A percentile compares a stretch with the other conserved stretches of the same genome.
phyloP scores from a whole-genome alignment of 2,797 vertebrate genomes.

The Aldrovandia affinis region DNA sequence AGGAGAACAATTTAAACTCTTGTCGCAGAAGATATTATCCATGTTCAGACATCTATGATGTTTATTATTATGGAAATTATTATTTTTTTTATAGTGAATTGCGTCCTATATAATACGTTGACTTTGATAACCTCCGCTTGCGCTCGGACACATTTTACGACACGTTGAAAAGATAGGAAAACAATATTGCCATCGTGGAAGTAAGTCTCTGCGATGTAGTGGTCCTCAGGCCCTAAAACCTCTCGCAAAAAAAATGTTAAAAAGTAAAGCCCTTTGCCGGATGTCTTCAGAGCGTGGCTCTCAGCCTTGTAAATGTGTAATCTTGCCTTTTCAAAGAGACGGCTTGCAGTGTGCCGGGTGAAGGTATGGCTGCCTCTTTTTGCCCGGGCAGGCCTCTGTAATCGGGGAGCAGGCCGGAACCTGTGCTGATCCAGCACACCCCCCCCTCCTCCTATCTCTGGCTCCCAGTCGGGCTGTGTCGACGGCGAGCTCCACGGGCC shows the following conservation, averaged over 20 bases:
- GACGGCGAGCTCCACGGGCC: slow-evolving; percentile 1
- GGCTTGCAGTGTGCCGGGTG: background rate
- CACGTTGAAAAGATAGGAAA: background rate
- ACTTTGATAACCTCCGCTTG: background rate
- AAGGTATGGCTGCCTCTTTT: background rate
- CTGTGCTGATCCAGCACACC: background rate
- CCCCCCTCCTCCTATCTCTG: slow-evolving; percentile 18
- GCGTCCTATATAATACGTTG: too few species aligned
- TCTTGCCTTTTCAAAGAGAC: slow-evolving; percentile 14
- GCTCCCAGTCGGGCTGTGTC: background rate
- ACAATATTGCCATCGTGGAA: background rate
- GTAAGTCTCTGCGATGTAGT: background rate
- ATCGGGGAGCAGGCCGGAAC: background rate
- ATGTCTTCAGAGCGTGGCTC: background rate
- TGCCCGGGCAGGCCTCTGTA: background rate
- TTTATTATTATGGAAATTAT: too few species aligned
- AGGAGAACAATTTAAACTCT: too few species aligned
- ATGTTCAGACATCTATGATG: too few species aligned
- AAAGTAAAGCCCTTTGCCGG: background rate
- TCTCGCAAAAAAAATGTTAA: background rate
- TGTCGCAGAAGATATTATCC: too few species aligned
- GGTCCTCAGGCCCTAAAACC: background rate
- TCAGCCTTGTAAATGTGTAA: slow-evolving; percentile 1
- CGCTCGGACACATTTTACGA: background rate
- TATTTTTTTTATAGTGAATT: too few species aligned